Evolutionary conservation across 2,888 invertebrate genomes (phyloP), one percentile per base, ranked within the genome.

Genomic region (Mechanitis mazaeus): DNA sequence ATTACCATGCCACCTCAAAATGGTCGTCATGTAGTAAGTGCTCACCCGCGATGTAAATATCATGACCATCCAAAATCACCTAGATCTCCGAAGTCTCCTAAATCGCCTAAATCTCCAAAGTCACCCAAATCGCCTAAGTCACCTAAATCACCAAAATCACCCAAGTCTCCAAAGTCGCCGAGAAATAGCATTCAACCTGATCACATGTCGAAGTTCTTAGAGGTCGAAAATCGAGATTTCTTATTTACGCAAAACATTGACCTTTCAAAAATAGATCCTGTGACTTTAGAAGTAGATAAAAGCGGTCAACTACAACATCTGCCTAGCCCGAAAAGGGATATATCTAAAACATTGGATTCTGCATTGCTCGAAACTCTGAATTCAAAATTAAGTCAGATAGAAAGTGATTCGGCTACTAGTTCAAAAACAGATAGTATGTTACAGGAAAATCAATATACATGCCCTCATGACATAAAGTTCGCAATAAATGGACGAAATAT

Each of bases 231-330:
- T 69, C 88, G 91, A 53, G 92, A 92, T 69, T 94, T 94, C 81
- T 81, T 94, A 31, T 94, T 94, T 71, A 94, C 94, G 0, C 94
- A 94, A 85, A 94, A 94, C 74, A 94, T 94, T 61, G 94, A 94
- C 79, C 81, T 94, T 53, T 94, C 94, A 1, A 94, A 94, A 82
- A 92, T 94, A 2, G 93, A 94, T 81, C 94, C 94, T 0, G 90
- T 94, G 7, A 94, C 94, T 20, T 81, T 94, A 56, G 94, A 94
- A 83, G 91, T 94, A 1, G 93, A 94, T 70, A 94, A 94, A 77
- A 92, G 91, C 54, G 84, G 92, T 3, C 87, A 91, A 56, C 86
- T 94, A 63, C 92, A 92, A 68, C 93, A 93, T 74, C 72, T 93
- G 58, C 92, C 93, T 0, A 94, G 94, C 72, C 94, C 94, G 0